Conservation (phyloP, 1,140 invertebrate genomes). For the Papilio xuthus region DNA sequence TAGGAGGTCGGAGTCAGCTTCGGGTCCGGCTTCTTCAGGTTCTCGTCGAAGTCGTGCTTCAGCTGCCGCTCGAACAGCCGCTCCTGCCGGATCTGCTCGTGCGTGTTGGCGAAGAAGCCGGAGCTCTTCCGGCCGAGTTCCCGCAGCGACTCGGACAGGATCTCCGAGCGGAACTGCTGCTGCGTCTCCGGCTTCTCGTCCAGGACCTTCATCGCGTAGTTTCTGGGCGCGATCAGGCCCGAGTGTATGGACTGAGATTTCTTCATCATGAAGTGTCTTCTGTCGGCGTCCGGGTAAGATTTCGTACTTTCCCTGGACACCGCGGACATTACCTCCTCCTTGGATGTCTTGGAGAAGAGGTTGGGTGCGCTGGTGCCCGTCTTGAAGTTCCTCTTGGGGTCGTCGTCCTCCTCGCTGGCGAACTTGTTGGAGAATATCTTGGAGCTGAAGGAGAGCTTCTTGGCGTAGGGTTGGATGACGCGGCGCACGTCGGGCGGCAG, state of each 20-base stretch:
- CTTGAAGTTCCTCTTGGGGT: slow-evolving; percentile 64
- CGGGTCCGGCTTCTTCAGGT: slow-evolving; percentile 68
- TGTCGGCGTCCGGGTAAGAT: slow-evolving; percentile 55
- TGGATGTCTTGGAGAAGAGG: slow-evolving; percentile 69
- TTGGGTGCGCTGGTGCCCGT: slow-evolving; percentile 74
- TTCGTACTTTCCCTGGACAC: slow-evolving; percentile 52
- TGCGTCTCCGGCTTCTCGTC: slow-evolving; percentile 60
- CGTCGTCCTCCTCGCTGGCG: slow-evolving; percentile 62
- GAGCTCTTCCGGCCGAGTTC: slow-evolving; percentile 62
- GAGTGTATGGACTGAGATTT: slow-evolving; percentile 79
- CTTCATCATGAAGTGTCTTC: slow-evolving; percentile 75
- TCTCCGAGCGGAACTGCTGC: slow-evolving; percentile 55
- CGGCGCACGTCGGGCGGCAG: slow-evolving; percentile 72
- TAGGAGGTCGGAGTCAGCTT: slow-evolving; percentile 60
- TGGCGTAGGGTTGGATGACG: slow-evolving; percentile 71
- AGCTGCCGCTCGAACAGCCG: slow-evolving; percentile 74
- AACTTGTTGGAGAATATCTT: slow-evolving; percentile 75
- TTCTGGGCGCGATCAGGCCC: slow-evolving; percentile 66
- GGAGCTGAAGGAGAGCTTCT: slow-evolving; percentile 72
- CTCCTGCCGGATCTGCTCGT: slow-evolving; percentile 85
- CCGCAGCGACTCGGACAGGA: slow-evolving; percentile 76
- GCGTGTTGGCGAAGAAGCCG: slow-evolving; percentile 84
- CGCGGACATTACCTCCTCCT: slow-evolving; percentile 62
- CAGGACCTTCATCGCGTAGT: slow-evolving; percentile 64
- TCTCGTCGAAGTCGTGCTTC: slow-evolving; percentile 79